Percentiles rank a stretch among this genome's conserved stretches.
Evolutionary conservation across 2,888 invertebrate genomes (phyloP).

Genomic region (Acanthococcus lagerstroemiae): DNA sequence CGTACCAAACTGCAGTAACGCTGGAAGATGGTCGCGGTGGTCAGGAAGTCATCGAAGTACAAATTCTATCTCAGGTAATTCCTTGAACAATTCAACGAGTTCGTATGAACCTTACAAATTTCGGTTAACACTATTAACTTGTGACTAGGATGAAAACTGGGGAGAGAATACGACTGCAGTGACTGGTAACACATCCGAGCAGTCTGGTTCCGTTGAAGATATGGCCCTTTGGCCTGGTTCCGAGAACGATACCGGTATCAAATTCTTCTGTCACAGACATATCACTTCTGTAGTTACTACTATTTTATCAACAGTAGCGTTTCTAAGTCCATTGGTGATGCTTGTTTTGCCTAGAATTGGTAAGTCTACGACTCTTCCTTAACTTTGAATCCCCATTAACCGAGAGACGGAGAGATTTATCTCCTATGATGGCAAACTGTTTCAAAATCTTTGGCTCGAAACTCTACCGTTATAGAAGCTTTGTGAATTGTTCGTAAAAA

Average conservation of each 20-base stretch:
- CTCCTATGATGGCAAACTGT: no score
- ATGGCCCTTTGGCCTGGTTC: slow-evolving; percentile 64
- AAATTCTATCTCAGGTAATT: slow-evolving; percentile 63
- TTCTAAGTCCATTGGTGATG: slow-evolving; percentile 89
- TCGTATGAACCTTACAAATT: no score
- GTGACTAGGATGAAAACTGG: slow-evolving; percentile 98
- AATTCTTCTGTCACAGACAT: slow-evolving; percentile 69
- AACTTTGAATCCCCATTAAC: no score
- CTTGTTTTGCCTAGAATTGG: slow-evolving; percentile 82
- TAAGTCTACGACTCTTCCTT: no score
- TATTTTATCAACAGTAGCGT: slow-evolving; percentile 69
- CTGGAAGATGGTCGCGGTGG: slow-evolving; percentile 67
- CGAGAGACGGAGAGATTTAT: no score
- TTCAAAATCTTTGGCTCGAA: no score
- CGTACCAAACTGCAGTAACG: slow-evolving; percentile 76
- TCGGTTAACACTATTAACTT: no score
- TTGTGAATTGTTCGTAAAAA: no score
- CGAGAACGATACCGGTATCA: slow-evolving; percentile 61
- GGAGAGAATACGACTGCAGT: slow-evolving; percentile 97
- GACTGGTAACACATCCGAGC: slow-evolving; percentile 92
- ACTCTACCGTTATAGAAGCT: no score
- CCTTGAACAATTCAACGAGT: no score
- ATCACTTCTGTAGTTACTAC: slow-evolving; percentile 70
- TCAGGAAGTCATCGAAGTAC: slow-evolving; percentile 89
- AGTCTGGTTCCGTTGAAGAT: slow-evolving; percentile 87